phyloP scores from a whole-genome alignment of 2,113 vertebrate genomes.

The Phoenicopterus ruber region DNA sequence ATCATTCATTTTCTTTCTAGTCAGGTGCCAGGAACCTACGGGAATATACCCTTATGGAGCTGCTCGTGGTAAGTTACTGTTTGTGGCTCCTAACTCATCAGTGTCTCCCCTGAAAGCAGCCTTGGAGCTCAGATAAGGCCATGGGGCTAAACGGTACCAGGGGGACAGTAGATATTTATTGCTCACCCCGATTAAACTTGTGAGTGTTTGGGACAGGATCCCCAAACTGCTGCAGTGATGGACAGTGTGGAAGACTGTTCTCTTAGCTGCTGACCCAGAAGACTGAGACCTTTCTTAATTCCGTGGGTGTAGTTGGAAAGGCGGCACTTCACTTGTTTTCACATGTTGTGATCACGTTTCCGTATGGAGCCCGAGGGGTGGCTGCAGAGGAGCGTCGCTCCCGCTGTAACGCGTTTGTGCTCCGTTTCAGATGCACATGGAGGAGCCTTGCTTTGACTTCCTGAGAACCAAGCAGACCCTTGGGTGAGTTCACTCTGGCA shows the following conservation, averaged over 20 bases:
- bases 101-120: not conserved
- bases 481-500: constrained; percentile 76
- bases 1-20: constrained; percentile 69
- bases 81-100: not conserved
- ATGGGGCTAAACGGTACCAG: rapidly evolving
- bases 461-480: constrained; percentile 96
- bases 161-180: rapidly evolving
- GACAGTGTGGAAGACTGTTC: not conserved
- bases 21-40: constrained; percentile 88
- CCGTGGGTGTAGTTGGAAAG: not conserved
- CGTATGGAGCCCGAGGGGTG: rapidly evolving
- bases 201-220: not conserved
- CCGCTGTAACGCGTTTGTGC: not conserved
- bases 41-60: constrained; percentile 93
- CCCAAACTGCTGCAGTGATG: not conserved
- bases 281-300: not conserved
- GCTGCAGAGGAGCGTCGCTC: not conserved
- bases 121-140: not conserved
- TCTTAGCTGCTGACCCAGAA: rapidly evolving
- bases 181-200: too few species aligned
- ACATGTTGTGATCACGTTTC: rapidly evolving
- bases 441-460: constrained; percentile 97
- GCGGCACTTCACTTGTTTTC: not conserved
- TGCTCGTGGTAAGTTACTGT: constrained; percentile 88
- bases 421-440: constrained; percentile 94